A percentile compares a stretch with the other conserved stretches of the same genome.
phyloP scores from a whole-genome alignment of 1,140 invertebrate species.

The Caenorhabditis tropicalis region DNA sequence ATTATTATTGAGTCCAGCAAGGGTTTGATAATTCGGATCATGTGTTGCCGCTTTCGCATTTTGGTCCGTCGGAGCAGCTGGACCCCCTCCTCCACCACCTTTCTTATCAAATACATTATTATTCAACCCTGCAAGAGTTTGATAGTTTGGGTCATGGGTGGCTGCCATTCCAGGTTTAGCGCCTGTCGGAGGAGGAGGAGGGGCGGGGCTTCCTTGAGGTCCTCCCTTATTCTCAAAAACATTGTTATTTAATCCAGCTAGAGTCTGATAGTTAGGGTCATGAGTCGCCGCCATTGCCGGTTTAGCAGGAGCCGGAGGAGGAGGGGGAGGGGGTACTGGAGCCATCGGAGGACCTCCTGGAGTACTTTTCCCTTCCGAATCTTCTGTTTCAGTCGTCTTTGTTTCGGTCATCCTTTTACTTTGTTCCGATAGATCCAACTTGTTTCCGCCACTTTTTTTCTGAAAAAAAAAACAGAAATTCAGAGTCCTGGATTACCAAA shows the following conservation, averaged over 20 bases:
- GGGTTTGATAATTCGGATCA: conserved; percentile 14
- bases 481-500: too few relatives aligned
- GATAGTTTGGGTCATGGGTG: background rate
- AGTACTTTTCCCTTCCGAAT: background rate
- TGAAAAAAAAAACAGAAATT: background rate
- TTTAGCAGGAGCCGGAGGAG: background rate
- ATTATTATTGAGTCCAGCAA: conserved; percentile 2
- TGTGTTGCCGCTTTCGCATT: background rate
- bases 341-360: background rate
- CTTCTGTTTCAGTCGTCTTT: background rate
- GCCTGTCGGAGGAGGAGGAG: background rate
- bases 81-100: background rate
- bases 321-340: background rate
- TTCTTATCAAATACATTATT: background rate
- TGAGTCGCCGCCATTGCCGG: background rate
- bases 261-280: background rate
- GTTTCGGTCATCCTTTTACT: background rate
- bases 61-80: too few relatives aligned
- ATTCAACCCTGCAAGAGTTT: background rate
- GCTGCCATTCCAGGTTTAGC: background rate
- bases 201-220: too few relatives aligned
- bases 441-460: background rate
- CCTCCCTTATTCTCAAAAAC: background rate
- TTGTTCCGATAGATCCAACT: background rate
- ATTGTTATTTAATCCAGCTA: background rate